A percentile compares a stretch with the other conserved stretches of the same genome.
Conservation (phyloP, 1,140 invertebrate genomes). For the Microplitis demolitor region DNA sequence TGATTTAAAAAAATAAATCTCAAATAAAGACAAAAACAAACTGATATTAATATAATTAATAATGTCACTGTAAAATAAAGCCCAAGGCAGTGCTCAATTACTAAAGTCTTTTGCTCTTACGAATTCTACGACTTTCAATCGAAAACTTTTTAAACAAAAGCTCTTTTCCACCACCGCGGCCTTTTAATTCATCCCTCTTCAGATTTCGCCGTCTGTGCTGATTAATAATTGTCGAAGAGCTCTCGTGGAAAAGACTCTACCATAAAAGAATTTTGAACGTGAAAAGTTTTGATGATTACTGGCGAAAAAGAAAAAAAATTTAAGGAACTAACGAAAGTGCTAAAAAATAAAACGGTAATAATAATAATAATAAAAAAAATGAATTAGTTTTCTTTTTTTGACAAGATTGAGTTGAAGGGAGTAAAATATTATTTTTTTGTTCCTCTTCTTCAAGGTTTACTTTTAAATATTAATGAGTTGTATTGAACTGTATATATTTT, state of each 20-base stretch:
- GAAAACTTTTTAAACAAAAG: constrained; percentile 33
- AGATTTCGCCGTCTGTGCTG: constrained; percentile 24
- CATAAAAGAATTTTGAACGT: constrained; percentile 16
- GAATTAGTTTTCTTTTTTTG: no score
- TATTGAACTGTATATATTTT: not conserved
- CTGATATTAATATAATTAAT: no score
- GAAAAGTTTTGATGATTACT: constrained; percentile 20
- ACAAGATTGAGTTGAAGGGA: no score
- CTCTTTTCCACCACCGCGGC: constrained; percentile 11
- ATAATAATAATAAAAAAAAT: no score
- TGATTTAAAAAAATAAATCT: no score
- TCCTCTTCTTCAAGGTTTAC: no score
- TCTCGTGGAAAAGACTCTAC: constrained; percentile 5
- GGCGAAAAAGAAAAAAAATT: not conserved
- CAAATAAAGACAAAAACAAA: no score
- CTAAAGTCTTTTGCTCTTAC: not conserved
- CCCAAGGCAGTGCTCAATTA: not conserved
- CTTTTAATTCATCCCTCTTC: constrained; percentile 30
- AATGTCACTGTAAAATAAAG: no score
- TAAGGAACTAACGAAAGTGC: not conserved
- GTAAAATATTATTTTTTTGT: no score
- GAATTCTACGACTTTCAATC: constrained; percentile 4
- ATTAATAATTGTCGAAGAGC: constrained; percentile 23
- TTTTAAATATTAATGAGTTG: no score
- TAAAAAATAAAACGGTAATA: no score